These are phyloP conservation scores for Arenaria interpres DNA, from an alignment of 2,113 vertebrate genomes.

Conservation along the genomic window DNA sequence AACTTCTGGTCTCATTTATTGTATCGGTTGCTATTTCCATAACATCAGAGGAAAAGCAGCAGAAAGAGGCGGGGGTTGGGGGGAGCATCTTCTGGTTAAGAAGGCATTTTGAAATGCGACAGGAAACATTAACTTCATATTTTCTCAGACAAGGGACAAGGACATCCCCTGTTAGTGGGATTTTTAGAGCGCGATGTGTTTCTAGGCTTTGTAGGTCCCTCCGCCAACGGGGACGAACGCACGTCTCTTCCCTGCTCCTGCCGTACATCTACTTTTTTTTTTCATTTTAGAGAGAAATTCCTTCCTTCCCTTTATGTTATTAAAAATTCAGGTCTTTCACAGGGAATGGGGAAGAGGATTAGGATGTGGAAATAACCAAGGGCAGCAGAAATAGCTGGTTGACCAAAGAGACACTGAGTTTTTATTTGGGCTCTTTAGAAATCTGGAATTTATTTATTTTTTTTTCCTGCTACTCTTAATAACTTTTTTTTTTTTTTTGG, in stretches of 20 bases:
- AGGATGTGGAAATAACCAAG: background rate
- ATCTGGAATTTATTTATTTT: background rate
- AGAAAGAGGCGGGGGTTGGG: background rate
- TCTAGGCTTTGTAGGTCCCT: background rate
- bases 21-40: constrained; percentile 73
- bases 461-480: background rate
- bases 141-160: background rate
- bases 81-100: constrained; percentile 10
- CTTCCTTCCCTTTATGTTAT: constrained; percentile 15
- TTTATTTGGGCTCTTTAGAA: background rate
- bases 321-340: background rate
- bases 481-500: background rate
- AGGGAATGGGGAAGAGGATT: background rate
- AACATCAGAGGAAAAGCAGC: constrained; percentile 66
- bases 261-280: background rate
- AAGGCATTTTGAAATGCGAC: background rate
- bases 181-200: background rate
- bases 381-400: background rate
- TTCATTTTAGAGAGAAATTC: background rate
- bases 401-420: background rate
- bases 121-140: constrained; percentile 55
- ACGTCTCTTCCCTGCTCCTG: background rate
- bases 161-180: background rate
- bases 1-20: constrained; percentile 71
- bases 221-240: background rate